phyloP scores from a whole-genome alignment of 2,888 invertebrate species.

The Macropis europaea region DNA sequence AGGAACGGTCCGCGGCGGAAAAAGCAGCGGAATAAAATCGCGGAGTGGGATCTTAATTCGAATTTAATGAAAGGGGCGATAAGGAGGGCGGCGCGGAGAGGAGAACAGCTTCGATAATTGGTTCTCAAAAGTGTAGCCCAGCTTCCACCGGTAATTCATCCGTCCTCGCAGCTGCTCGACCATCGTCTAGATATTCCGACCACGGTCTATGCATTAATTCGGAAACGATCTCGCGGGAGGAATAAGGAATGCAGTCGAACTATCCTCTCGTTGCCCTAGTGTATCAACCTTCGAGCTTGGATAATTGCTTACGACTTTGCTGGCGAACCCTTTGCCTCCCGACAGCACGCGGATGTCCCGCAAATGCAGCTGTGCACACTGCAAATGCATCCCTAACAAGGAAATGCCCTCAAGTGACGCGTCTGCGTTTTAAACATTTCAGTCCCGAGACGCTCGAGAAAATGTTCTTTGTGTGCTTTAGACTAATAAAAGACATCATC shows the following conservation, averaged over 20 bases:
- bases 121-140: conserved; percentile 55
- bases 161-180: not conserved
- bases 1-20: no score
- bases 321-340: conserved; percentile 6
- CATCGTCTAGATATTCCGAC: conserved; percentile 46
- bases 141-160: conserved; percentile 11
- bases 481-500: no score
- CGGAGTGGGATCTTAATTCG: conserved; percentile 44
- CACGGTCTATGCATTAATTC: conserved; percentile 70
- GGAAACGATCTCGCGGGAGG: conserved; percentile 62
- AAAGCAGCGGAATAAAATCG: conserved; percentile 20
- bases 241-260: conserved; percentile 64
- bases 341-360: conserved; percentile 3
- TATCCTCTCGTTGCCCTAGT: conserved; percentile 24
- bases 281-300: conserved; percentile 27
- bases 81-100: conserved; percentile 15
- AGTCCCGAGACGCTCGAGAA: no score
- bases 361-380: not conserved
- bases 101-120: conserved; percentile 63
- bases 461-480: no score
- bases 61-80: conserved; percentile 50
- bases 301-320: conserved; percentile 57
- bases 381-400: not conserved
- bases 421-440: no score
- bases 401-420: no score